Percentiles rank a stretch among this genome's conserved stretches.
phyloP scores from a whole-genome alignment of 2,113 vertebrate species.

The Choloepus hoffmanni region DNA sequence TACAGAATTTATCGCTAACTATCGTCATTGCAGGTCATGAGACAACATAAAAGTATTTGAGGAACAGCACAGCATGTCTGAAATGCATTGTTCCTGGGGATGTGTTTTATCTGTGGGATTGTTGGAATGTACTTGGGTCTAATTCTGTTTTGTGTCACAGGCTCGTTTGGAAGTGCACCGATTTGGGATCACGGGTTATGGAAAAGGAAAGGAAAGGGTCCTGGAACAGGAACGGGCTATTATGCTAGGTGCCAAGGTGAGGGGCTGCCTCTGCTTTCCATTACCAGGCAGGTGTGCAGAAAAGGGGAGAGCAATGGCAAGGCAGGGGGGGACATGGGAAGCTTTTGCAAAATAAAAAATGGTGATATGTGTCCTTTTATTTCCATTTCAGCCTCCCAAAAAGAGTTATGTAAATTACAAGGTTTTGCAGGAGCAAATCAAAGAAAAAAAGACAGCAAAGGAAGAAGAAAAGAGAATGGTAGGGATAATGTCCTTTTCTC shows the following conservation, averaged over 20 bases:
- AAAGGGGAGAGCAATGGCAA: background rate
- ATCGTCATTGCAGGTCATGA: background rate
- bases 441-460: constrained; percentile 87
- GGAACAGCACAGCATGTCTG: accelerated
- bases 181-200: constrained; percentile 96
- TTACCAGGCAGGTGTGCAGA: accelerated
- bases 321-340: background rate
- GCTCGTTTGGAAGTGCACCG: constrained; percentile 96
- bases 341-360: background rate
- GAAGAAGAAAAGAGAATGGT: constrained; percentile 88
- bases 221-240: constrained; percentile 95
- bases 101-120: accelerated
- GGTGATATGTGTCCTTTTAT: background rate
- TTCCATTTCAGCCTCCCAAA: constrained; percentile 91
- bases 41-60: no score
- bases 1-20: accelerated
- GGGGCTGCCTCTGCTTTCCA: background rate
- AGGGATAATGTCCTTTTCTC: constrained; percentile 69
- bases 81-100: background rate
- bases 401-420: constrained; percentile 94
- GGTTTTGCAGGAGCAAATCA: constrained; percentile 91
- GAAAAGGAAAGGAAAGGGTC: constrained; percentile 93
- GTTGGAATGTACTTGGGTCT: background rate
- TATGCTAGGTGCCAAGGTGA: constrained; percentile 96
- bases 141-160: constrained; percentile 80